Conservation (phyloP, 2,888 invertebrate genomes). For the Phyllotreta cruciferae region DNA sequence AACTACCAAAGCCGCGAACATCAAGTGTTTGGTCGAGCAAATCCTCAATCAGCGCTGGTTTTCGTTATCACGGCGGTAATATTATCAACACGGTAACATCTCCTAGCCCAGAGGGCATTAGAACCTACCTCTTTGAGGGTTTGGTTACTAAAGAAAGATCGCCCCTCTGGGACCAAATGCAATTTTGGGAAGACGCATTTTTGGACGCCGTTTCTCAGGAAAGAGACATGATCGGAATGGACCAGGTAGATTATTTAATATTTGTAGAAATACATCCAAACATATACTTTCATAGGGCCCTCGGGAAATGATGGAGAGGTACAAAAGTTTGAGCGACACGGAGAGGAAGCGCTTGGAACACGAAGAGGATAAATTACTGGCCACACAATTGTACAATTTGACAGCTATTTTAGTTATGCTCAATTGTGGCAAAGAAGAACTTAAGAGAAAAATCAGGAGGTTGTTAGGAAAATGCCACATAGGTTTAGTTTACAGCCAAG, state of each 20-base stretch:
- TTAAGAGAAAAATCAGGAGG: constrained; percentile 86
- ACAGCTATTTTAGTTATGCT: constrained; percentile 96
- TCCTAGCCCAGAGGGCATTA: constrained; percentile 87
- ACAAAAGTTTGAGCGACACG: constrained; percentile 90
- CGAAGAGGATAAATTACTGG: constrained; percentile 94
- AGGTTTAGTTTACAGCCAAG: constrained; percentile 95
- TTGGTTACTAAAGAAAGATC: constrained; percentile 82
- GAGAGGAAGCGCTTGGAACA: constrained; percentile 94
- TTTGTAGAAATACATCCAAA: neutral
- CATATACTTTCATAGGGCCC: constrained; percentile 69
- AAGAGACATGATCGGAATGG: constrained; percentile 99
- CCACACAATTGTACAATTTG: constrained; percentile 95
- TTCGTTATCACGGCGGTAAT: constrained; percentile 86
- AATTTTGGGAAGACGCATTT: constrained; percentile 99
- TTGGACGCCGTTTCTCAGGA: constrained; percentile 98
- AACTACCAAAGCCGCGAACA: constrained; percentile 78
- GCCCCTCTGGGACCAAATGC: constrained; percentile 97
- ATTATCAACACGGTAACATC: constrained; percentile 84
- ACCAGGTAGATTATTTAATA: constrained; percentile 68
- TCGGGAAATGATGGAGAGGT: constrained; percentile 98
- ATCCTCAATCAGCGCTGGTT: constrained; percentile 85
- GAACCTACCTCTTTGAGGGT: constrained; percentile 93
- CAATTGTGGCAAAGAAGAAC: constrained; percentile 82
- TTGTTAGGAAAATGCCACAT: constrained; percentile 98
- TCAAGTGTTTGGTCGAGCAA: constrained; percentile 93